phyloP scores from a whole-genome alignment of 1,140 invertebrate genomes.

The Zaprionus ornatus region DNA sequence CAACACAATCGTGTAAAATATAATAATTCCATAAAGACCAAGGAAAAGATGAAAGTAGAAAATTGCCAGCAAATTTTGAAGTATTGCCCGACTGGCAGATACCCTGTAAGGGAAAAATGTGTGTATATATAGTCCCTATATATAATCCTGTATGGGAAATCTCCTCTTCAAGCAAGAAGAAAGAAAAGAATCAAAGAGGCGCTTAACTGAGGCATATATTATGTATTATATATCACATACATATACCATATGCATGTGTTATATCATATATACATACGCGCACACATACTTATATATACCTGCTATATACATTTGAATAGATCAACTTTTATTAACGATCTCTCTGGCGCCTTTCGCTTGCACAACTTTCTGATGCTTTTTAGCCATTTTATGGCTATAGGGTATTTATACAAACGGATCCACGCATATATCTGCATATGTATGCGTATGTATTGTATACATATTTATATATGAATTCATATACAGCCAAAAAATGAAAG shows the following conservation, averaged over 20 bases:
- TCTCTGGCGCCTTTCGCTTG: not conserved
- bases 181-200: no score
- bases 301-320: not conserved
- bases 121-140: no score
- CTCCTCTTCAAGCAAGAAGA: no score
- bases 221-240: not conserved
- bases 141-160: not conserved
- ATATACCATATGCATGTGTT: not conserved
- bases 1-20: constrained; percentile 42
- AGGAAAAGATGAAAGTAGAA: constrained; percentile 17
- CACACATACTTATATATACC: no score
- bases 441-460: not conserved
- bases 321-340: not conserved
- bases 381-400: constrained; percentile 3
- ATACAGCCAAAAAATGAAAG: constrained; percentile 25
- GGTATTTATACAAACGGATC: constrained; percentile 3
- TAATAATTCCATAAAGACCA: constrained; percentile 22
- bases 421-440: not conserved
- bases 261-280: not conserved
- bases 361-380: constrained; percentile 1
- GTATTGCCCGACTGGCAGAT: not conserved
- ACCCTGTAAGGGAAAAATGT: no score
- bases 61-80: constrained; percentile 15
- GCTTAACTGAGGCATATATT: not conserved
- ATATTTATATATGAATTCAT: constrained; percentile 39